phyloP scores from a whole-genome alignment of 37 sponge, comb jelly and placozoan genomes.

The Geodia barretti region DNA sequence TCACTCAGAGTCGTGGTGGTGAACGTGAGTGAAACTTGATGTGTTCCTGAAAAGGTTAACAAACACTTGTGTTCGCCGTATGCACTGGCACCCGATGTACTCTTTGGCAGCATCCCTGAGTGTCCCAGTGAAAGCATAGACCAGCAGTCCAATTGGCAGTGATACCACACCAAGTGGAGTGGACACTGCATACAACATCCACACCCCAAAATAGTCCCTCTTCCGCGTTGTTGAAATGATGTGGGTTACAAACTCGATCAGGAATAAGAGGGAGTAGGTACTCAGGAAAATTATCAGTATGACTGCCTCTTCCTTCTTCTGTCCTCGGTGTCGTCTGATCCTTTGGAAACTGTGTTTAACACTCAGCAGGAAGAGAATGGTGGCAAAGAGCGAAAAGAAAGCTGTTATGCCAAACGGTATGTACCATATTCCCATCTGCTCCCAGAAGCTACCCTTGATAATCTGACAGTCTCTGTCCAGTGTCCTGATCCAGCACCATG shows the following conservation, averaged over 20 bases:
- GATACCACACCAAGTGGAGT: not conserved
- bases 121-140: too few species aligned
- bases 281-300: not conserved
- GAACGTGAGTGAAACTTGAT: too few species aligned
- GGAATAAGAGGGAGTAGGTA: not conserved
- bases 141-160: not conserved
- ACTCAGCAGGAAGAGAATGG: not conserved
- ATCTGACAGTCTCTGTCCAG: not conserved
- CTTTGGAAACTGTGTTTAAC: not conserved
- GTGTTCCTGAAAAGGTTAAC: too few species aligned
- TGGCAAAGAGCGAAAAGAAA: not conserved
- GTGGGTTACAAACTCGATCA: not conserved
- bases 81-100: too few species aligned
- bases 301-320: not conserved
- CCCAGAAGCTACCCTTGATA: not conserved
- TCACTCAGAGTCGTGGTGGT: too few species aligned
- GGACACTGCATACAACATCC: slow-evolving; percentile 2
- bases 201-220: not conserved
- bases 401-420: not conserved
- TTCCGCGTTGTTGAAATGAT: not conserved
- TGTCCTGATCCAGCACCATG: not conserved
- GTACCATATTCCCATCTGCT: slow-evolving; percentile 1
- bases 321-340: not conserved
- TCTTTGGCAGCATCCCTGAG: too few species aligned
- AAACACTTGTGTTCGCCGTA: too few species aligned